Percentiles rank a stretch among this genome's conserved stretches.
Evolutionary conservation across 2,797 vertebrate genomes (phyloP).

Genomic region (Helicolenus hilgendorfi): DNA sequence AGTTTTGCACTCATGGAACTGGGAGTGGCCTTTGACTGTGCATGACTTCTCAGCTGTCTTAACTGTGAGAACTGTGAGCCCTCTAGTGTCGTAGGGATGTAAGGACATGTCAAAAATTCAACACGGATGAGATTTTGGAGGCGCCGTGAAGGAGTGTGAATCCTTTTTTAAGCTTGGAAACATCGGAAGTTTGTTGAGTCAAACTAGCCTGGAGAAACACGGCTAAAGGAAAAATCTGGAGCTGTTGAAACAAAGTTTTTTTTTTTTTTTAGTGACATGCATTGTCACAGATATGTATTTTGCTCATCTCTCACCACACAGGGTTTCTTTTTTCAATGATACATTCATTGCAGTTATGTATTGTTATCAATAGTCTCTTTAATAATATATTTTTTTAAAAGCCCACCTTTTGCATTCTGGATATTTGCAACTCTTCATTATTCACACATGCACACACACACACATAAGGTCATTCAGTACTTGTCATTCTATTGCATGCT

Average conservation of each 20-base stretch:
- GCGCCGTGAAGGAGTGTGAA: conserved; percentile 14
- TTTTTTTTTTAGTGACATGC: conserved; percentile 37
- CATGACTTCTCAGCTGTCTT: conserved; percentile 56
- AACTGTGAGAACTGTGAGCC: conserved; percentile 62
- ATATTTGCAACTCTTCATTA: conserved; percentile 33
- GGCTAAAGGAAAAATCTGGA: conserved; percentile 28
- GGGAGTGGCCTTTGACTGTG: conserved; percentile 72
- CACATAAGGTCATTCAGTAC: conserved; percentile 21
- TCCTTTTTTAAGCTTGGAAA: background rate
- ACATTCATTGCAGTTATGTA: conserved; percentile 34
- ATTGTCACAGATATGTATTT: conserved; percentile 33
- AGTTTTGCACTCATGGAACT: conserved; percentile 83
- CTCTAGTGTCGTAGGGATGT: conserved; percentile 67
- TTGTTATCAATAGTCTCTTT: conserved; percentile 37
- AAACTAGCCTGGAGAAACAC: background rate
- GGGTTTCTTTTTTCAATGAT: conserved; percentile 24
- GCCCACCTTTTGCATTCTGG: conserved; percentile 31
- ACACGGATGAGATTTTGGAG: conserved; percentile 32
- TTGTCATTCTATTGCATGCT: conserved; percentile 17
- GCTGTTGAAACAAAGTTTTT: conserved; percentile 43
- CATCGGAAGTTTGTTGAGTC: conserved; percentile 11
- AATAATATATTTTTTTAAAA: conserved; percentile 22
- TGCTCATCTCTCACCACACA: conserved; percentile 48
- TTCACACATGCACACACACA: conserved; percentile 54
- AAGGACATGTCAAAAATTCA: conserved; percentile 49